Base-by-base conservation (phyloP, 2,113 vertebrate genomes). In the Tachysurus vachellii region DNA sequence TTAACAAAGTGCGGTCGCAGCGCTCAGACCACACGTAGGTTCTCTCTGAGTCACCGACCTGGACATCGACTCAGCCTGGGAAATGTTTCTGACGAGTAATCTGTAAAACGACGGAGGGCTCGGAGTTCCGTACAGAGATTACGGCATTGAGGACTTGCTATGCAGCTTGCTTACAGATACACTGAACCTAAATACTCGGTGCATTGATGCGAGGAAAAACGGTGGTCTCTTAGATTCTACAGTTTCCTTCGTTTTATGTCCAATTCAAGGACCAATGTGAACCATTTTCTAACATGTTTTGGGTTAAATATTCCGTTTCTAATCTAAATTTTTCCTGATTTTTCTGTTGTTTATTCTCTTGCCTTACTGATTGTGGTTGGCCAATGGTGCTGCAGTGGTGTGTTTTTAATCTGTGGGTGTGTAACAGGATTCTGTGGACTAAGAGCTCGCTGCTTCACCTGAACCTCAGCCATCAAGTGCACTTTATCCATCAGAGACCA, bases 1-100 rank as follows among this genome's bases (percentile, higher is more conserved):
- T 95, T 92, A 92, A 92, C 19, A 61, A 44, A 85, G 76, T 92
- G 89, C 84, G 89, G 90, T 93, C 87, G 82, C 90, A 87, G 89
- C 91, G 92, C 88, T 86, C 89, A 88, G 86, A 93, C 91, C 75
- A 89, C 91, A 88, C 47, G 16, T 11, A 57, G n/a, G 50, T 80
- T 53, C 85, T 70, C 50, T 11, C 50, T 57, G 13, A 80, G 14
- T 12, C 62, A 13, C 61, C 56, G 36, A 57, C 54, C 77, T 36
- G 77, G 54, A 59, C 9, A 36, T 19, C 28, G 23, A 8, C 28
- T 13, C 75, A 54, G 75, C n/a, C 75, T 28, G 31, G 31, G 31
- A 80, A 57, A 11, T 4, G 16, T 11, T 57, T 80, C 77, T 31
- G 76, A 64, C 2, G 9, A 47, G 44, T 62, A 7, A 68, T 68